Evolutionary conservation across 2,888 invertebrate genomes (phyloP).

Genomic region (Plebejus anna): DNA sequence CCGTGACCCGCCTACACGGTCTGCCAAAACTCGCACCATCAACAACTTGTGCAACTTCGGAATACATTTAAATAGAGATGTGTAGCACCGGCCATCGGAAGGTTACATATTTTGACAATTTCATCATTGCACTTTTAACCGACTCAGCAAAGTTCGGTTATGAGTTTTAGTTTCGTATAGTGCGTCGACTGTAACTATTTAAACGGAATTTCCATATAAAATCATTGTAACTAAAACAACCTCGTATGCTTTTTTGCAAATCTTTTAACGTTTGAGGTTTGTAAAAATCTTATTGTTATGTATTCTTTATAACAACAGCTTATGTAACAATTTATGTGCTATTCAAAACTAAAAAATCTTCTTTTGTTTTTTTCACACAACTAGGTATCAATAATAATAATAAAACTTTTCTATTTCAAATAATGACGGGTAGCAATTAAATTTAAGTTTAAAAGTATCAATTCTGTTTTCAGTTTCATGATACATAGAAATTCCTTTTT

Average conservation of each 20-base stretch:
- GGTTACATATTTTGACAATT: neutral
- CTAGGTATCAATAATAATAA: too few species aligned
- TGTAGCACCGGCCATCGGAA: neutral
- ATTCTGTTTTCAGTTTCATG: neutral
- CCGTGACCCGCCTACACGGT: neutral
- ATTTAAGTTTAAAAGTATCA: neutral
- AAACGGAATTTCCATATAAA: too few species aligned
- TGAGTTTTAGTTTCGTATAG: neutral
- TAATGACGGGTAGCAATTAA: neutral
- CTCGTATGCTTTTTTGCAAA: too few species aligned
- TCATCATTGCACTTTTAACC: neutral
- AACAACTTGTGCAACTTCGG: neutral
- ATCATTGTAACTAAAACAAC: too few species aligned
- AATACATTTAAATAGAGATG: slow-evolving; percentile 15
- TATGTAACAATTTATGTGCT: too few species aligned
- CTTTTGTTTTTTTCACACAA: too few species aligned
- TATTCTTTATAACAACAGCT: too few species aligned
- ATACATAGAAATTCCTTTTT: neutral
- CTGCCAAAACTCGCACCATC: neutral
- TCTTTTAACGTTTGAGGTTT: too few species aligned
- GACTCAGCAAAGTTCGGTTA: neutral
- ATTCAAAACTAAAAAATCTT: too few species aligned
- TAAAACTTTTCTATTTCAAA: neutral
- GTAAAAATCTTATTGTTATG: too few species aligned
- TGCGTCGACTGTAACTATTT: neutral